Percentiles rank a stretch among this genome's conserved stretches.
Conservation (phyloP, 2,797 vertebrate species). For the Myripristis murdjan region DNA sequence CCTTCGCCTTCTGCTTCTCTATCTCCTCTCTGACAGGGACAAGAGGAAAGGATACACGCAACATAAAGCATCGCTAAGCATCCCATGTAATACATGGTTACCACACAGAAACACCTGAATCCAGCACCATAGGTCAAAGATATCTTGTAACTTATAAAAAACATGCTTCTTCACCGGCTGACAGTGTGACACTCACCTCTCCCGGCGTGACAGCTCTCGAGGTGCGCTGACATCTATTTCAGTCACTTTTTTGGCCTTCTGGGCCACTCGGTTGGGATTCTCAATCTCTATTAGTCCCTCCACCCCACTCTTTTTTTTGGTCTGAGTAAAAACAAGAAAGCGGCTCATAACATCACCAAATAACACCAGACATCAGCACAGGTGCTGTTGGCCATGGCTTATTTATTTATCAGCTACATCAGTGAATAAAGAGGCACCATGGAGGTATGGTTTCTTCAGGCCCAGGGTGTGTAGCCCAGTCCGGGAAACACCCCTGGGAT, state of each 20-base stretch:
- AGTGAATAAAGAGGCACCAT: too few relatives aligned
- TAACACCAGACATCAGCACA: too few relatives aligned
- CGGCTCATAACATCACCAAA: not conserved
- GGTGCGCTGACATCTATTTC: constrained; percentile 82
- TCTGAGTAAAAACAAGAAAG: constrained; percentile 52
- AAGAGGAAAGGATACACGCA: not conserved
- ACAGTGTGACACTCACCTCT: constrained; percentile 76
- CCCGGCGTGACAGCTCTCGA: constrained; percentile 85
- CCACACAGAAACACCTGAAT: not conserved
- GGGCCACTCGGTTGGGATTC: constrained; percentile 87
- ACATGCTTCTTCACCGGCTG: not conserved
- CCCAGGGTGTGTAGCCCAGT: too few relatives aligned
- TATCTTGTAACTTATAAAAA: not conserved
- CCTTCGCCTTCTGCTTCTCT: constrained; percentile 89
- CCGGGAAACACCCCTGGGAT: too few relatives aligned
- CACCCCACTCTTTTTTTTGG: constrained; percentile 84
- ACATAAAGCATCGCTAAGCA: not conserved
- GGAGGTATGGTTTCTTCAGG: too few relatives aligned
- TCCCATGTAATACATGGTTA: too few relatives aligned
- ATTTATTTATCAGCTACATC: too few relatives aligned
- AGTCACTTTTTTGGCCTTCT: constrained; percentile 87
- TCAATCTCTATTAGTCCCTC: constrained; percentile 89
- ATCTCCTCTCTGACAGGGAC: constrained; percentile 85
- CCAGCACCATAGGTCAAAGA: not conserved
- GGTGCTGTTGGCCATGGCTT: too few relatives aligned